phyloP scores from a whole-genome alignment of 2,888 invertebrate species.

The Rhagophthalmus giganteus region DNA sequence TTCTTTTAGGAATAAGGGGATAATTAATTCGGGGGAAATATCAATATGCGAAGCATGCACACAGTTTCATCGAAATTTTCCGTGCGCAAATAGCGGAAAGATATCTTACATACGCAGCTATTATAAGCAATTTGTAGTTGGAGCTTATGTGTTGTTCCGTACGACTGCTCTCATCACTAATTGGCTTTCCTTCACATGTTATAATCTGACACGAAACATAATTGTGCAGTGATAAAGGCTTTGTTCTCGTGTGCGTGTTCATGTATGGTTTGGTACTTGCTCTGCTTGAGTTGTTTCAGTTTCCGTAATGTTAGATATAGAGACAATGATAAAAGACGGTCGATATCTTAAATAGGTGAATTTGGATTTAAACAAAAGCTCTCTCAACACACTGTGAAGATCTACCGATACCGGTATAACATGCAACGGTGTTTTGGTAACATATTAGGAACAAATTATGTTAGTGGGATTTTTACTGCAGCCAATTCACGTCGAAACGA shows the following conservation, averaged over 20 bases:
- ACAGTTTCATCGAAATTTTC: no score
- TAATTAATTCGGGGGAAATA: no score
- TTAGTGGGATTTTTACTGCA: no score
- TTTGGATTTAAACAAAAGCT: slow-evolving; percentile 21
- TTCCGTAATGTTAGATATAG: slow-evolving; percentile 18
- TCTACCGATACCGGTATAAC: slow-evolving; percentile 9
- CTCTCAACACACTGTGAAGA: slow-evolving; percentile 16
- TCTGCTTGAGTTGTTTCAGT: slow-evolving; percentile 28
- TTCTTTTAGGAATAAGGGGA: no score
- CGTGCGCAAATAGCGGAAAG: no score
- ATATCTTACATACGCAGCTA: no score
- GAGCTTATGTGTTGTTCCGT: slow-evolving; percentile 49
- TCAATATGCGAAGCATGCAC: no score
- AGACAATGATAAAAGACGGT: slow-evolving; percentile 19
- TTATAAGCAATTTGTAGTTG: slow-evolving; percentile 39
- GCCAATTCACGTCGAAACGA: no score
- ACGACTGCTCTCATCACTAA: slow-evolving; percentile 53
- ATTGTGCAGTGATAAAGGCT: slow-evolving; percentile 54
- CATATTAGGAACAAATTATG: background rate
- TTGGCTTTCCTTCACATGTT: slow-evolving; percentile 55
- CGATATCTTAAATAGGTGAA: slow-evolving; percentile 11
- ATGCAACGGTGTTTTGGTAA: slow-evolving; percentile 12
- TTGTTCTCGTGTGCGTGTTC: slow-evolving; percentile 45
- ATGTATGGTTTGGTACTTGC: slow-evolving; percentile 27
- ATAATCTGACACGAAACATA: slow-evolving; percentile 55